Percentiles rank a stretch among this genome's conserved stretches.
phyloP scores from a whole-genome alignment of 2,797 vertebrate genomes.

The Lacerta agilis region DNA sequence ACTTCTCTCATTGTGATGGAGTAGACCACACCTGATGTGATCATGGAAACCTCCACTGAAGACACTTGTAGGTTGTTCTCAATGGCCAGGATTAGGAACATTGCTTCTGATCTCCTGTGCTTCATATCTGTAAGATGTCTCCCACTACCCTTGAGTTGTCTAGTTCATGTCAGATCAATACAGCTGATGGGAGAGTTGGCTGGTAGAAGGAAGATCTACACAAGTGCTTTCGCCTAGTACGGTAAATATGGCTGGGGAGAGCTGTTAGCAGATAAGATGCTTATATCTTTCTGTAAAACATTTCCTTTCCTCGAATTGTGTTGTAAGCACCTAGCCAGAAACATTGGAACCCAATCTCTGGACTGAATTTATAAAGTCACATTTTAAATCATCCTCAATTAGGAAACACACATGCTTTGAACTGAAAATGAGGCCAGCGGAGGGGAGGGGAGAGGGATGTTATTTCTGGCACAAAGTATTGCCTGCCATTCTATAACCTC shows the following conservation, averaged over 20 bases:
- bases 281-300: too few relatives aligned
- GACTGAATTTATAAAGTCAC: background rate
- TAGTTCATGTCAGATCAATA: background rate
- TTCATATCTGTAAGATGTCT: background rate
- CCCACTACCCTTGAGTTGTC: background rate
- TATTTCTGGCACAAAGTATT: slow-evolving; percentile 17
- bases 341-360: background rate
- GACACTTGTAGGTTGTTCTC: background rate
- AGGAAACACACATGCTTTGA: background rate
- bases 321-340: background rate
- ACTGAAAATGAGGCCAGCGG: background rate
- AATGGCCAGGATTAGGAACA: background rate
- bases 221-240: background rate
- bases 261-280: background rate
- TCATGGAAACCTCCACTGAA: background rate
- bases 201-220: background rate
- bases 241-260: background rate
- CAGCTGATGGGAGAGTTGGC: background rate
- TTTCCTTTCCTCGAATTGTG: background rate
- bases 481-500: background rate
- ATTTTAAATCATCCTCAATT: background rate
- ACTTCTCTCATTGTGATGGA: background rate
- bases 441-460: background rate
- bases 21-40: background rate
- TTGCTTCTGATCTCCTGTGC: background rate